Evolutionary conservation across 1,140 invertebrate genomes (phyloP).

Genomic region (Nasonia vitripennis): DNA sequence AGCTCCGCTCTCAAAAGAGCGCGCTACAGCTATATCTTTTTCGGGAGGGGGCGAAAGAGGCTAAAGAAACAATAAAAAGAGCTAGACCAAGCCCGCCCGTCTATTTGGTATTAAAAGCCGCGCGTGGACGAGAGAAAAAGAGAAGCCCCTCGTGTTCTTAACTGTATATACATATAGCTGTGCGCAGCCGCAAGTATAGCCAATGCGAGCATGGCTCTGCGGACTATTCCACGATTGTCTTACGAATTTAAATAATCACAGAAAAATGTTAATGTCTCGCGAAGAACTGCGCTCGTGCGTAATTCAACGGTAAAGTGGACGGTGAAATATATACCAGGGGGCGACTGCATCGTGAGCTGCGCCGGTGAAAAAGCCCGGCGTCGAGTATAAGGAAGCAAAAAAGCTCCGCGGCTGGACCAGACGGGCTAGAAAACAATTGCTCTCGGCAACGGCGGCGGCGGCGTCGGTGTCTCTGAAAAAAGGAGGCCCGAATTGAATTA

Average conservation of each 20-base stretch:
- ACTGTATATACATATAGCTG: too few relatives aligned
- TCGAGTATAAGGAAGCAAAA: constrained; percentile 1
- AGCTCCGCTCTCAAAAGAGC: too few relatives aligned
- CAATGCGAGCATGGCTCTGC: neutral
- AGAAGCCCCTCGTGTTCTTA: neutral
- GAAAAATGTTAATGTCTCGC: constrained; percentile 67
- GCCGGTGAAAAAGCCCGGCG: constrained; percentile 31
- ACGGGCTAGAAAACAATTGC: constrained; percentile 54
- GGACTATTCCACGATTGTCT: constrained; percentile 61
- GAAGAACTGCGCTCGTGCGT: constrained; percentile 40
- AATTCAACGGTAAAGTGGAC: constrained; percentile 66
- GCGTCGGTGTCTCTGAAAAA: neutral
- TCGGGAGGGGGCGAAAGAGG: neutral
- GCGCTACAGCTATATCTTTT: too few relatives aligned
- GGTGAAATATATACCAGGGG: constrained; percentile 55
- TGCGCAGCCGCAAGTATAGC: neutral
- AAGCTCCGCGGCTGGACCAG: constrained; percentile 31
- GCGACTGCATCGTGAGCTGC: neutral
- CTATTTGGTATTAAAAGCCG: constrained; percentile 24
- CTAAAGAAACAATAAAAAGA: neutral
- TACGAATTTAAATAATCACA: constrained; percentile 69
- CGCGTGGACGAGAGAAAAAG: neutral
- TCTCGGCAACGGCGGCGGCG: neutral
- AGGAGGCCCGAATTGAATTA: constrained; percentile 63
- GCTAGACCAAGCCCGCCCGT: neutral